Evolutionary conservation across 2,113 vertebrate species (phyloP), one percentile per base, ranked within the genome.

Genomic region (Melanerpes formicivorus): DNA sequence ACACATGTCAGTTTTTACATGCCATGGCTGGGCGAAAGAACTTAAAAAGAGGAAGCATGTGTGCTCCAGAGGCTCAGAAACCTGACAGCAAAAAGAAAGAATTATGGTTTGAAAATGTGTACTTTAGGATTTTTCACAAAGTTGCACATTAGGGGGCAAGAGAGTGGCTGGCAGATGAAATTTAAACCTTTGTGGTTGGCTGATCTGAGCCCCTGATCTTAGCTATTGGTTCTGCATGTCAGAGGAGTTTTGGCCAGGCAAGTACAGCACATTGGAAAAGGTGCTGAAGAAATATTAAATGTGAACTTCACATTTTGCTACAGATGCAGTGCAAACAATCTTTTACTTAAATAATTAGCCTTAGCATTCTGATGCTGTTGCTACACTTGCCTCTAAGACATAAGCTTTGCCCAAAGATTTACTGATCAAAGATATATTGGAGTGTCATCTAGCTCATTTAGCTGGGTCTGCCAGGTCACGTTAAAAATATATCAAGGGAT

Each of bases 21-120:
- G 63, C 79, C 3, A 1, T 75, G 72, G 54, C 87, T 83, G 56
- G 14, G 29, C 69, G 80, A 60, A 85, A 67, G 74, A 80, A n/a
- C 76, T 90, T 26, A 59, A 72, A 95, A 92, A 88, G 87, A 85
- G 18, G 79, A 92, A 95, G 92, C 87, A 83, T 74, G 17, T 96
- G 87, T 93, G 82, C 82, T 90, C 60, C 58, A 80, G 91, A 89
- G 84, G 14, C 75, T 93, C 62, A 60, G 92, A 89, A 91, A 70
- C 52, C 25, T 82, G 87, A 92, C 64, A 90, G 87, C 75, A 85
- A 87, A 77, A 92, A 93, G 80, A 92, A 89, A 80, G 65, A 89
- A 58, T 80, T 92, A 87, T 40, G 48, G 32, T 48, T 85, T 91
- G 84, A 88, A 92, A 88, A 84, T 56, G 56, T 2, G 80, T 69